Percentiles rank a stretch among this genome's conserved stretches.
These are phyloP conservation scores for Cichladusa arquata DNA, from an alignment of 2,113 vertebrate species.

Conservation along the genomic window DNA sequence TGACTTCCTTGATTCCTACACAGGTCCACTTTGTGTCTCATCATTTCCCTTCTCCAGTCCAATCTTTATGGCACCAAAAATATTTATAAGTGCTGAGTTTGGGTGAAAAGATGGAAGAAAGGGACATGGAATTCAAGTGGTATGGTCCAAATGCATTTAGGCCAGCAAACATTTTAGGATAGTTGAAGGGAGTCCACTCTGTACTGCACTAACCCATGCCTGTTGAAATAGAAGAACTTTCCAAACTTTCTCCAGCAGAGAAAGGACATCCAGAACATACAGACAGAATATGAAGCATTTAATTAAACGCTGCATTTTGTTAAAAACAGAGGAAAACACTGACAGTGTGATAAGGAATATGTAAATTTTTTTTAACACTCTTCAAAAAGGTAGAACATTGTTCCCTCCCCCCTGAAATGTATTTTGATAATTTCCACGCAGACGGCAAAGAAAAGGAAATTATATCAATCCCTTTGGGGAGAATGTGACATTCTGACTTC, in stretches of 20 bases:
- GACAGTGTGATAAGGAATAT: background rate
- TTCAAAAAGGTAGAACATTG: conserved; percentile 16
- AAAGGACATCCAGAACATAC: background rate
- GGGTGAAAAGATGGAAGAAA: background rate
- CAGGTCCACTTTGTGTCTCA: conserved; percentile 37
- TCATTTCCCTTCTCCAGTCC: background rate
- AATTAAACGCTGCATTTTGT: background rate
- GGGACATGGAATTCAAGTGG: background rate
- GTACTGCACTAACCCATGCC: background rate
- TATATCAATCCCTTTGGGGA: background rate
- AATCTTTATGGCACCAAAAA: background rate
- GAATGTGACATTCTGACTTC: conserved; percentile 58
- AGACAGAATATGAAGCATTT: background rate
- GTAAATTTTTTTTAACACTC: background rate
- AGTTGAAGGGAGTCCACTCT: background rate
- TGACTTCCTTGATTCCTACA: conserved; percentile 27
- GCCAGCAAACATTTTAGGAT: background rate
- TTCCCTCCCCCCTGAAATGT: conserved; percentile 7
- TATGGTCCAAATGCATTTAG: background rate
- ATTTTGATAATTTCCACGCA: conserved; percentile 45
- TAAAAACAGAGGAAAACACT: conserved; percentile 8
- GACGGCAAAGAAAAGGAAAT: conserved; percentile 11
- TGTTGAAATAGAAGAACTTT: background rate
- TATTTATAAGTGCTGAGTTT: background rate
- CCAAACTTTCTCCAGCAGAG: background rate